Percentiles rank a stretch among this genome's conserved stretches.
These are phyloP conservation scores for Anhinga anhinga DNA, from an alignment of 2,113 vertebrate genomes.

Conservation along the genomic window DNA sequence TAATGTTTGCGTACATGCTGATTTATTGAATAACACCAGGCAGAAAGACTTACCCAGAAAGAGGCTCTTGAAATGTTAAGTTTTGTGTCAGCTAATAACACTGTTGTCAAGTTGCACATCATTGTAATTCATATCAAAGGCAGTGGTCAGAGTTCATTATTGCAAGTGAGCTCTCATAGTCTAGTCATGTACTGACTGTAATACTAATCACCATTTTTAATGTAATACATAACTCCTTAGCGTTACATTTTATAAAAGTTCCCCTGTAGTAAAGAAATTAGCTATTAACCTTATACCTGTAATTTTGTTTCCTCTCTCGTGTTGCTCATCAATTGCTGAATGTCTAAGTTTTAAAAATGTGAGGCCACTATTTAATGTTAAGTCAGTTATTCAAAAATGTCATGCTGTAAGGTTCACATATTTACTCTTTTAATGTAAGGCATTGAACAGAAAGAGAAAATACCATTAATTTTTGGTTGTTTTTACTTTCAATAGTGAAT, in stretches of 20 bases:
- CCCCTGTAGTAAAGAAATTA: neutral
- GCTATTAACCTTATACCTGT: constrained; percentile 30
- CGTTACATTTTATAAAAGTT: neutral
- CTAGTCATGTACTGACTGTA: neutral
- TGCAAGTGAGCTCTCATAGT: neutral
- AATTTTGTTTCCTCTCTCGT: neutral
- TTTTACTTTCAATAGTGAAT: neutral
- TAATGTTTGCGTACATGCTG: neutral
- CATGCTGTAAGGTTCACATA: neutral
- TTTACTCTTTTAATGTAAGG: neutral
- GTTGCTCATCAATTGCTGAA: neutral
- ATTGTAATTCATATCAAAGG: constrained; percentile 9
- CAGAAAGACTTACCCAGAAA: neutral
- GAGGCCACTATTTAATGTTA: neutral
- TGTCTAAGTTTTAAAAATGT: neutral
- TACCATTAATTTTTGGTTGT: neutral
- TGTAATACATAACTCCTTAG: neutral
- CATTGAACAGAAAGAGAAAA: neutral
- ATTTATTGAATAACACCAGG: neutral
- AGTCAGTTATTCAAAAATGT: neutral
- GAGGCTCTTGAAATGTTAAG: neutral
- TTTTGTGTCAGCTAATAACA: neutral
- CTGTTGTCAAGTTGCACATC: neutral
- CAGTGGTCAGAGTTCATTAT: neutral
- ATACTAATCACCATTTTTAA: neutral